phyloP scores from a whole-genome alignment of 2,888 invertebrate genomes.

The Hypomecis atomaria region DNA sequence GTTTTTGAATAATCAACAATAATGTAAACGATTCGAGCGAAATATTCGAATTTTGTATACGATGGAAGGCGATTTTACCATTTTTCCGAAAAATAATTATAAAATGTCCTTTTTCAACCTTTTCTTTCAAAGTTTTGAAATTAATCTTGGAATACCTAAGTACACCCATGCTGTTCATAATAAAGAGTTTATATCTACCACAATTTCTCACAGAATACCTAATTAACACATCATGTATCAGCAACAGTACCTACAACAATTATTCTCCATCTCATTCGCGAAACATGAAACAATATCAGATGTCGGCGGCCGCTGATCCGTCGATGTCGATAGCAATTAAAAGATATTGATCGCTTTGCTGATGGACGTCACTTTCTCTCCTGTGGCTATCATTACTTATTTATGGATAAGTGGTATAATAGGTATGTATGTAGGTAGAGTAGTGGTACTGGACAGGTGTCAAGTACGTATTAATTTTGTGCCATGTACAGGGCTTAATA shows the following conservation, averaged over 20 bases:
- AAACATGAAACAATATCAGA: slow-evolving; percentile 1
- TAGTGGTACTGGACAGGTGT: too few species aligned
- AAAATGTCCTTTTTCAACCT: too few species aligned
- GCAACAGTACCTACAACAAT: neutral
- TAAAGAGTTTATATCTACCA: too few species aligned
- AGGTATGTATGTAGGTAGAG: neutral
- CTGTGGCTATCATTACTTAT: neutral
- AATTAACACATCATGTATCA: neutral
- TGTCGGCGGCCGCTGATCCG: slow-evolving; percentile 1
- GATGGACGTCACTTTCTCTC: slow-evolving; percentile 20
- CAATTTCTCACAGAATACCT: neutral
- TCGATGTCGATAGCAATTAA: slow-evolving; percentile 25
- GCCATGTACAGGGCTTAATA: too few species aligned
- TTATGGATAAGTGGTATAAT: neutral
- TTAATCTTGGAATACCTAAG: neutral
- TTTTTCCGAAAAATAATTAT: too few species aligned
- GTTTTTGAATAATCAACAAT: too few species aligned
- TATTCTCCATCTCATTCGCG: slow-evolving; percentile 11
- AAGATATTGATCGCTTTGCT: slow-evolving; percentile 33
- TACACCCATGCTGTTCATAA: neutral
- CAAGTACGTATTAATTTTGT: too few species aligned
- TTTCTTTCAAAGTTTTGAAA: too few species aligned
- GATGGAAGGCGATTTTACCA: too few species aligned
- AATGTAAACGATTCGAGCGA: too few species aligned
- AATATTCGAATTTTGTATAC: too few species aligned